Conservation (phyloP, 2,113 vertebrate species). For the Cairina moschata region DNA sequence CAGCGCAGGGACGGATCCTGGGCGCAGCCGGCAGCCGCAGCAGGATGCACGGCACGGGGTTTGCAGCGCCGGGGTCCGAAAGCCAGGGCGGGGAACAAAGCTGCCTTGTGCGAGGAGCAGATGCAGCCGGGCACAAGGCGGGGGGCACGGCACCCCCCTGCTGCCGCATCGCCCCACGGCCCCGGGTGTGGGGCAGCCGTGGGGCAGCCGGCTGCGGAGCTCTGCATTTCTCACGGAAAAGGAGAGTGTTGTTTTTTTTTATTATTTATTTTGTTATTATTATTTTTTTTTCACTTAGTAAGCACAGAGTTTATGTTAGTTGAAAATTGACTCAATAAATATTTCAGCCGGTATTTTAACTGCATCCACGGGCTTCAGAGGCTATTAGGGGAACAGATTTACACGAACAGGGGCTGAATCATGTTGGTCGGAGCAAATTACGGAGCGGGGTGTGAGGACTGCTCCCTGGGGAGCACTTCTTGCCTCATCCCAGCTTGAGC, state of each 20-base stretch:
- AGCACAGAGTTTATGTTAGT: constrained; percentile 41
- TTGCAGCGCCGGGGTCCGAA: not conserved
- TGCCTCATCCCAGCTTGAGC: not conserved
- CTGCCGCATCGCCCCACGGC: not conserved
- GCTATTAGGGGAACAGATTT: constrained; percentile 29
- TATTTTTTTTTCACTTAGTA: not conserved
- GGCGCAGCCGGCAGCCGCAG: not conserved
- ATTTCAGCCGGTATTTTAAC: constrained; percentile 54
- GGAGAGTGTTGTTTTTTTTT: not conserved
- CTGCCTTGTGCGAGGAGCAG: not conserved
- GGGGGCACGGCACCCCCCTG: not conserved
- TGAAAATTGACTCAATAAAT: constrained; percentile 64
- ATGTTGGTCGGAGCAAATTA: not conserved
- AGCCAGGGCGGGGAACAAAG: not conserved
- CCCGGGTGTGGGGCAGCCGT: too few species aligned
- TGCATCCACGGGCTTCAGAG: not conserved
- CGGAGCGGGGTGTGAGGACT: not conserved
- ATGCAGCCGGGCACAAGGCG: not conserved
- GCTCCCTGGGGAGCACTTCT: not conserved
- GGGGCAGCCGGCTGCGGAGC: not conserved
- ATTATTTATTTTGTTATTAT: not conserved
- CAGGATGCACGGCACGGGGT: too few species aligned
- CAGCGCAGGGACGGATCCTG: not conserved
- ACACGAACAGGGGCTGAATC: not conserved
- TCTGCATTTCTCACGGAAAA: not conserved